Evolutionary conservation across 92 coral and sea anemone species (phyloP), one percentile per base, ranked within the genome.

Genomic region (Palythoa heliodiscus): DNA sequence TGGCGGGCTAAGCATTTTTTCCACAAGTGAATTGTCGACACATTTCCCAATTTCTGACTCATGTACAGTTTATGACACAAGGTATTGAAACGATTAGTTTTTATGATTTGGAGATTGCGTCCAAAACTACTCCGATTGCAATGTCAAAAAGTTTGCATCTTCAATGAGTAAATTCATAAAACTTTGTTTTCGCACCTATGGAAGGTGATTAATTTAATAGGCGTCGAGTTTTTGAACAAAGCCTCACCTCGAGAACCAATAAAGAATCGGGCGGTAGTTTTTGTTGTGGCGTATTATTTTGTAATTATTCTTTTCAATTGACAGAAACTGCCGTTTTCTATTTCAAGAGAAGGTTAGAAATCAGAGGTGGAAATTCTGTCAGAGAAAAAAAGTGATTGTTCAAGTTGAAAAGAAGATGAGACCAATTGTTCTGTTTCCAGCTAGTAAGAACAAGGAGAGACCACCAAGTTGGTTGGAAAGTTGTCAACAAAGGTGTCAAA

Each of bases 141-240:
- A 29, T 43, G 40, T 17, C 29, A 11, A 3, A 76, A 24, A 58
- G 14, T 29, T 25, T 8, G 15, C 39, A 50, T 13, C 57, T 80
- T 11, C n/a, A n/a, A n/a, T 19, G 29, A 39, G 39, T 52, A 8
- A 72, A 60, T 39, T 35, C 69, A 60, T 79, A 75, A 9, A 24
- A 80, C 43, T 80, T 70, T 47, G 11, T 80, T 80, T 80, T 80
- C 73, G 75, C 84, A 80, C 84, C 43, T 66, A 80, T 7, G 54
- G 73, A 20, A 48, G 84, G 60, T 80, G 74, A 80, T 80, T 80
- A 80, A 23, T 48, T 66, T 66, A 63, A 79, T 64, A 80, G 84
- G 84, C 84, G 84, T 64, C 43, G 84, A 48, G 19, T 68, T 52
- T 80, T 15, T 1, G 75, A 80, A 80, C 84, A 80, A 80, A 80